phyloP scores from a whole-genome alignment of 2,113 vertebrate genomes.

The Trochalopteron elliotii region DNA sequence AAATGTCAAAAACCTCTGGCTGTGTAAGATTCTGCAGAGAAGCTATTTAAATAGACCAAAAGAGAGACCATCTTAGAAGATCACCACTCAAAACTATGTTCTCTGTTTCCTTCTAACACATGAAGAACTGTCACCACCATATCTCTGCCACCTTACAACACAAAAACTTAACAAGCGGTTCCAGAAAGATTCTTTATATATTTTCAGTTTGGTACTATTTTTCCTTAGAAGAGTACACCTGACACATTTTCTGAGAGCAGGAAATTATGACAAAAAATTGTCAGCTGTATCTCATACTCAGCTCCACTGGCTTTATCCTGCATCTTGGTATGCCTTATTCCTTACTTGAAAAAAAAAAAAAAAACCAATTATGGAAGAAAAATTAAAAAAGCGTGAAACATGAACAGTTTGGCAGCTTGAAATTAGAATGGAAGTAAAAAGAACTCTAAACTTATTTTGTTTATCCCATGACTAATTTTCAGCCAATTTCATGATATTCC shows the following conservation, averaged over 20 bases:
- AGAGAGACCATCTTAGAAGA: neutral
- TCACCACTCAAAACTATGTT: neutral
- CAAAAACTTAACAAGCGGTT: neutral
- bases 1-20: neutral
- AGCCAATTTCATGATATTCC: neutral
- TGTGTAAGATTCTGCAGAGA: neutral
- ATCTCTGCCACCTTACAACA: neutral
- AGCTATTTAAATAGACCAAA: neutral
- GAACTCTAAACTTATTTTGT: neutral
- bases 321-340: neutral
- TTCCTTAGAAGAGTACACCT: neutral
- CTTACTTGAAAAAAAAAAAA: neutral
- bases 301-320: neutral
- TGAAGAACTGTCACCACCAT: neutral
- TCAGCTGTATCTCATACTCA: neutral
- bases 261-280: neutral
- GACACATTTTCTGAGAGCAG: neutral
- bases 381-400: neutral
- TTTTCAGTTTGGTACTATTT: neutral
- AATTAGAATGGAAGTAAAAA: neutral
- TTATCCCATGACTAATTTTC: neutral
- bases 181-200: neutral
- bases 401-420: neutral
- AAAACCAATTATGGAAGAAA: fast-evolving
- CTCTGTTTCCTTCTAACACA: neutral